Evolutionary conservation across 1,140 invertebrate species (phyloP), one percentile per base, ranked within the genome.

Genomic region (Drosophila sproati): DNA sequence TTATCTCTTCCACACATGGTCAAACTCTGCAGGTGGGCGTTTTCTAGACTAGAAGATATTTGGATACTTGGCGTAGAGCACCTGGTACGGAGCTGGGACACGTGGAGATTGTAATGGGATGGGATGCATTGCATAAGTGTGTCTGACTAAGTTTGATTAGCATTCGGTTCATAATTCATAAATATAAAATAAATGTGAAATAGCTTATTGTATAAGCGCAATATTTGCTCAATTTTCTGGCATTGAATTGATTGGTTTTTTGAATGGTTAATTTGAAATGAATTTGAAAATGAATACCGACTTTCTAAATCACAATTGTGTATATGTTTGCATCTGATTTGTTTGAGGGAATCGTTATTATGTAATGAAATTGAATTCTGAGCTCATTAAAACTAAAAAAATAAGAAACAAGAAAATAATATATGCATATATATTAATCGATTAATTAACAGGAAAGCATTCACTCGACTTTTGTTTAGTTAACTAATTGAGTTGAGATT

Each of bases 91-190:
- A 47, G 39, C 7, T 31, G 12, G 60, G 7, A 48, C 39, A 45
- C 52, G 10, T 52, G 34, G 3, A 6, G 50, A 34, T 48, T 51
- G 45, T 35, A 59, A 39, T 60, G 37, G 54, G 37, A 10, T 57
- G 20, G 20, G 20, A 48, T 67, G 32, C 41, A 63, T 74, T 85
- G 78, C 57, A 85, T 66, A 81, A 86, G 69, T 81, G 56, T 69
- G 20, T 1, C 20, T 20, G 60, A 73, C 52, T 73, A 63, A 62
- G 63, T 75, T 82, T 60, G 56, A 79, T 82, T 82, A 83, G 61
- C 55, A 82, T 83, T 72, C 59, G 62, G 70, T 85, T 80, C 54
- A 66, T 64, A 81, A 70, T 78, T 66, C 20, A 20, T 20, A 20
- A 20, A 20, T 20, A 20, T 20, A 48, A 68, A 64, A 56, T 60